Evolutionary conservation across 2,888 invertebrate genomes (phyloP).

Genomic region (Seladonia tumulorum): DNA sequence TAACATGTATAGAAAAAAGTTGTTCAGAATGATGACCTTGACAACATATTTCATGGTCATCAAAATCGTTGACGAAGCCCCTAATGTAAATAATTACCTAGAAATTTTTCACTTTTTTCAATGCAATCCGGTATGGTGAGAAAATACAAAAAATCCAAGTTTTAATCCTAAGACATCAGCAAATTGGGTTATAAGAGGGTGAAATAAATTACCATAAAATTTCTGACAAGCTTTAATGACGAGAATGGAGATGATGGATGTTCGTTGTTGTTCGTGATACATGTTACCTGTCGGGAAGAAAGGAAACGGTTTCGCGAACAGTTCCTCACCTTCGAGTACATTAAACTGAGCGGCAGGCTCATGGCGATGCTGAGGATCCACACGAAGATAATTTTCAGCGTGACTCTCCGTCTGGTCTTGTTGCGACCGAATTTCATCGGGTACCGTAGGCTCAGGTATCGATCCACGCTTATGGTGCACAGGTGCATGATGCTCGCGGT

Average conservation of each 20-base stretch:
- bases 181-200: neutral
- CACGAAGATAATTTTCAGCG: constrained; percentile 95
- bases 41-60: no score
- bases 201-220: neutral
- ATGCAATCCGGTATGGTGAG: no score
- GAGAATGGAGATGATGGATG: neutral
- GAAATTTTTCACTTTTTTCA: no score
- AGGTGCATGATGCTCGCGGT: constrained; percentile 99
- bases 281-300: neutral
- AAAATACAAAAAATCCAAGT: no score
- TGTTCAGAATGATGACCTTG: no score
- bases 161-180: no score
- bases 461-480: constrained; percentile 98
- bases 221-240: neutral
- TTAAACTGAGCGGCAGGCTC: constrained; percentile 94
- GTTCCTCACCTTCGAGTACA: constrained; percentile 92
- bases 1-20: no score
- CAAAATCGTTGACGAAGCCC: no score
- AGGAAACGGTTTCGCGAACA: neutral
- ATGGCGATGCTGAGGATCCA: constrained; percentile 97
- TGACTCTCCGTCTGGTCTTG: constrained; percentile 93
- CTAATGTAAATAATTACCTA: no score
- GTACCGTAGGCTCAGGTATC: constrained; percentile 95
- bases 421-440: constrained; percentile 97
- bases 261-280: neutral